Conservation (phyloP, 1,140 invertebrate genomes). For the Stegodyphus mimosarum region DNA sequence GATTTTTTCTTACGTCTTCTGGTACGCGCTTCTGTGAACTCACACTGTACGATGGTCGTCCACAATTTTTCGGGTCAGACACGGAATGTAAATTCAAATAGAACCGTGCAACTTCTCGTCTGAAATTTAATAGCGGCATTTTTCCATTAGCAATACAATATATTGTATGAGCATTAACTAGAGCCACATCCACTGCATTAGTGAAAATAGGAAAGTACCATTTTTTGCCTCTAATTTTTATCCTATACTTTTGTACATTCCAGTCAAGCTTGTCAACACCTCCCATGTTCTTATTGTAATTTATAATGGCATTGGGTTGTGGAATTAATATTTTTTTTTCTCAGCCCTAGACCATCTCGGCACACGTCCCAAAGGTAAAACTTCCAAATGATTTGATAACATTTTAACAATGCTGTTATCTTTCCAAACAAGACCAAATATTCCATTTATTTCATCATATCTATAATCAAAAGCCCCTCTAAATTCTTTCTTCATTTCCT, state of each 20-base stretch:
- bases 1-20: constrained; percentile 40
- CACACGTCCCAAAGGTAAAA: constrained; percentile 37
- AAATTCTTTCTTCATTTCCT: constrained; percentile 38
- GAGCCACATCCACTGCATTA: constrained; percentile 38
- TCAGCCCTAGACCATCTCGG: constrained; percentile 35
- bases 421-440: constrained; percentile 16
- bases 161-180: constrained; percentile 40
- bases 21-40: constrained; percentile 36
- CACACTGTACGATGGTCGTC: constrained; percentile 36
- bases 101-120: constrained; percentile 36
- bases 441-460: constrained; percentile 36
- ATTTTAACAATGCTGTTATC: constrained; percentile 18
- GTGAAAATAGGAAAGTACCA: constrained; percentile 38
- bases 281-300: too few species aligned
- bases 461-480: constrained; percentile 39
- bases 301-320: too few species aligned
- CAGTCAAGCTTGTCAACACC: constrained; percentile 15
- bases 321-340: constrained; percentile 11
- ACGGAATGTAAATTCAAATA: constrained; percentile 38
- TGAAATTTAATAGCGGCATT: constrained; percentile 40
- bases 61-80: constrained; percentile 39
- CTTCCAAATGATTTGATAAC: constrained; percentile 40
- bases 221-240: constrained; percentile 40
- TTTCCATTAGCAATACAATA: constrained; percentile 40
- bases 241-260: constrained; percentile 34